Base-by-base conservation (phyloP, 2,113 vertebrate genomes). In the Desmodus rotundus region DNA sequence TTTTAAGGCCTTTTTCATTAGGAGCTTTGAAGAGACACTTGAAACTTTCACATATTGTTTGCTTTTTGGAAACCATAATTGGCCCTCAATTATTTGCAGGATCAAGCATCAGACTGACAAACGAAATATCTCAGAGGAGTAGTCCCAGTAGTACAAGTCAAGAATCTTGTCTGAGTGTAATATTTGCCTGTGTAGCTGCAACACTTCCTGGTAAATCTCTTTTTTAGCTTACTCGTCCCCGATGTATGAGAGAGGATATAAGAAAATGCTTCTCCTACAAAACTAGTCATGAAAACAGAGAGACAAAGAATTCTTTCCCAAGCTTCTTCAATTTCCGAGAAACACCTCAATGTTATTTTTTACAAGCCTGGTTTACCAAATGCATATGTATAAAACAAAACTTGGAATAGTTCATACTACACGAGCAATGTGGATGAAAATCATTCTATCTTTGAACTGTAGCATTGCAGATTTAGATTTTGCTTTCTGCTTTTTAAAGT, bases 41-140 rank as follows among this genome's bases (percentile, higher is more conserved):
- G 43, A 87, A 4, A 80, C 43, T 86, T 91, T 65, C 47, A 54
- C 22, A 41, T 13, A 81, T 56, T 76, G 77, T 90, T 96, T 93
- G 82, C 47, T 92, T 88, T 89, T 68, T 88, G 68, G 56, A 94
- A 96, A 88, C 52, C 41, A 50, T 76, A 89, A 41, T 63, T 94
- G 80, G 50, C 54, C 54, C 22, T 87, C 47, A 70, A 4, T 96
- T 92, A 93, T 73, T 65, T 94, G 56, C 24, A 50, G 45, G 47
- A 70, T 70, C 41, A 65, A 80, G 52, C 93, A 78, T 76, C 22
- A 95, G 56, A 24, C 17, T n/a, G 58, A 82, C 24, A 41, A 81
- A 58, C 61, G 52, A 96, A 92, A 81, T 52, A 50, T 56, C 78
- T 36, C 38, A 52, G 36, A 50, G 45, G n/a, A 74, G 28, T 52